Conservation (phyloP, 1,140 invertebrate species). For the Macrocentrus cingulum region DNA sequence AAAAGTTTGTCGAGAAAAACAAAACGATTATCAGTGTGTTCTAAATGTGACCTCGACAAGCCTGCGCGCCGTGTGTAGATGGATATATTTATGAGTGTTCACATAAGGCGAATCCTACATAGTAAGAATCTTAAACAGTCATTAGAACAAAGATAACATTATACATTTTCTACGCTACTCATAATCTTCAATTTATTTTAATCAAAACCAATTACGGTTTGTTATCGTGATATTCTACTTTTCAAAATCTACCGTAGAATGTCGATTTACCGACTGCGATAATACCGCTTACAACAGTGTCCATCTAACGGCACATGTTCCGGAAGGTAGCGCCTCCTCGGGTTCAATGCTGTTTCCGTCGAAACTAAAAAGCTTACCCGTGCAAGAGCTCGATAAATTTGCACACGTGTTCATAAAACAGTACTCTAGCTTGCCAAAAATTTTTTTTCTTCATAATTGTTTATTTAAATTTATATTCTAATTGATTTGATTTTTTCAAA, state of each 20-base stretch:
- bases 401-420: background rate
- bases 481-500: background rate
- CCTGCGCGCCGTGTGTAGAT: background rate
- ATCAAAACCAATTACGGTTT: conserved; percentile 40
- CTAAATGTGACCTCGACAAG: conserved; percentile 33
- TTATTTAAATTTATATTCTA: background rate
- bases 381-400: background rate
- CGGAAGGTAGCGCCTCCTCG: too few relatives aligned
- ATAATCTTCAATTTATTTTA: conserved; percentile 42
- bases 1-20: conserved; percentile 39
- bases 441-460: background rate
- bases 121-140: too few relatives aligned
- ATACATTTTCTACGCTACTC: too few relatives aligned
- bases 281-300: background rate
- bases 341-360: too few relatives aligned
- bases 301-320: background rate
- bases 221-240: conserved; percentile 5
- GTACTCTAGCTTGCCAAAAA: conserved; percentile 3
- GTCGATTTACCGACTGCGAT: conserved; percentile 30
- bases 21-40: conserved; percentile 38
- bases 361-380: too few relatives aligned
- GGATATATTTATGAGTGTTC: conserved; percentile 13
- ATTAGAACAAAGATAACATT: too few relatives aligned
- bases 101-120: too few relatives aligned
- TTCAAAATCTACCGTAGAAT: background rate